Conservation (phyloP, 2,888 invertebrate genomes). For the Aleiodes testaceus region DNA sequence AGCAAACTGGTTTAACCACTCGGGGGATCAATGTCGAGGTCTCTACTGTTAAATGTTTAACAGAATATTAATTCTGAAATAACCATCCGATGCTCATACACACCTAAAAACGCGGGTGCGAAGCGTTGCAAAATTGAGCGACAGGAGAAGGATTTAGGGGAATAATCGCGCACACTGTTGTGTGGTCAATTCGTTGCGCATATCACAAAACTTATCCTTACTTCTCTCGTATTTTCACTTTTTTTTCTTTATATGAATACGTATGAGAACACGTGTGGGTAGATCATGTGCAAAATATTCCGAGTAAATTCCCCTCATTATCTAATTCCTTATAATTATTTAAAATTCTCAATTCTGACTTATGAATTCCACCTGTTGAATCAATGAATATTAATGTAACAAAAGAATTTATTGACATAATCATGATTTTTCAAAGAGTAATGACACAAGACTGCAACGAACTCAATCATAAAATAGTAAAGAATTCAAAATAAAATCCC, state of each 20-base stretch:
- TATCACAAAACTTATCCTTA: slow-evolving; percentile 30
- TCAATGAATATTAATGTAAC: too few relatives aligned
- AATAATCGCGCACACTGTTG: slow-evolving; percentile 22
- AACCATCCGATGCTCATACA: slow-evolving; percentile 17
- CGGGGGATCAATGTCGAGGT: slow-evolving; percentile 39
- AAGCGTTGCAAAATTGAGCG: slow-evolving; percentile 53
- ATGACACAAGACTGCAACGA: background rate
- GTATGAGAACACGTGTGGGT: background rate
- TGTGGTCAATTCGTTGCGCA: slow-evolving; percentile 42
- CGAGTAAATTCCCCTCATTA: too few relatives aligned
- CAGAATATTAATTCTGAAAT: slow-evolving; percentile 16
- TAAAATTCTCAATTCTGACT: too few relatives aligned
- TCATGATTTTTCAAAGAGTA: background rate
- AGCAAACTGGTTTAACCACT: slow-evolving; percentile 41
- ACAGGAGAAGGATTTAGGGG: slow-evolving; percentile 46
- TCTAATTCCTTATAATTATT: too few relatives aligned
- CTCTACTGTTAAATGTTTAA: slow-evolving; percentile 12
- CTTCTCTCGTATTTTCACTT: background rate
- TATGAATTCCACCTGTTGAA: too few relatives aligned
- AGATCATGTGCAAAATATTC: background rate
- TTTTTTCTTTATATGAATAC: background rate
- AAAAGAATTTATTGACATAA: background rate
- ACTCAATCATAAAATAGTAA: slow-evolving; percentile 25
- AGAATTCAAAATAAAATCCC: slow-evolving; percentile 1
- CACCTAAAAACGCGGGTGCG: slow-evolving; percentile 39